These are phyloP conservation scores for Lasioglossum morio DNA, from an alignment of 2,888 invertebrate genomes.

Conservation along the genomic window DNA sequence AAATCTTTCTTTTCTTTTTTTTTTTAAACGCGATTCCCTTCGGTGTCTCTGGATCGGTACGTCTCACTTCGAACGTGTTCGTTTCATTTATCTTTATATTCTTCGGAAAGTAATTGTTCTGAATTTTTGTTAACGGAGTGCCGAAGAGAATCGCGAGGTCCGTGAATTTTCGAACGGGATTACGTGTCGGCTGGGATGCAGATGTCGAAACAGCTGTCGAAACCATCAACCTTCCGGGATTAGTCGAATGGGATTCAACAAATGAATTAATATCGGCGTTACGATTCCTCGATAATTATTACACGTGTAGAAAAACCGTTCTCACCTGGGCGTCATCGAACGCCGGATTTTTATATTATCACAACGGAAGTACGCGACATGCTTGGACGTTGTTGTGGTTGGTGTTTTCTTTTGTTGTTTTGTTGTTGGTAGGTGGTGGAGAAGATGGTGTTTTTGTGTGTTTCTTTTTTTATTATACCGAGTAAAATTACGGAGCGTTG, in stretches of 20 bases:
- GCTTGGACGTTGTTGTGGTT: slow-evolving; percentile 64
- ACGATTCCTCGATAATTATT: slow-evolving; percentile 50
- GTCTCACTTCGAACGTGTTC: background rate
- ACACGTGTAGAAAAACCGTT: slow-evolving; percentile 47
- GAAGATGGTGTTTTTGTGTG: slow-evolving; percentile 7
- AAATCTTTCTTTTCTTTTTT: background rate
- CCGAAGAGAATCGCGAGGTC: slow-evolving; percentile 14
- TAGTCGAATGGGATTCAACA: slow-evolving; percentile 58
- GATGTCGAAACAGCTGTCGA: slow-evolving; percentile 75
- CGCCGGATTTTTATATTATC: slow-evolving; percentile 58
- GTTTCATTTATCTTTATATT: background rate
- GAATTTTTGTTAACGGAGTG: background rate
- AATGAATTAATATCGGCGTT: slow-evolving; percentile 61
- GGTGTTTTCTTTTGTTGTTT: background rate
- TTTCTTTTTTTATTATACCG: slow-evolving; percentile 54
- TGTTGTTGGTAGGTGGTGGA: slow-evolving; percentile 6
- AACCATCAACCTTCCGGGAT: slow-evolving; percentile 72
- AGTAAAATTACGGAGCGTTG: slow-evolving; percentile 56
- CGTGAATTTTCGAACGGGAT: slow-evolving; percentile 64
- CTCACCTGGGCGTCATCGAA: background rate
- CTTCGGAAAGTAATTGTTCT: too few species aligned
- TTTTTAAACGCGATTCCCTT: background rate
- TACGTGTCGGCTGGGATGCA: slow-evolving; percentile 60
- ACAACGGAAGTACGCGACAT: slow-evolving; percentile 73
- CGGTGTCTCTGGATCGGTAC: background rate